Conservation (phyloP, 1,140 invertebrate species). For the Phymastichus coffea region DNA sequence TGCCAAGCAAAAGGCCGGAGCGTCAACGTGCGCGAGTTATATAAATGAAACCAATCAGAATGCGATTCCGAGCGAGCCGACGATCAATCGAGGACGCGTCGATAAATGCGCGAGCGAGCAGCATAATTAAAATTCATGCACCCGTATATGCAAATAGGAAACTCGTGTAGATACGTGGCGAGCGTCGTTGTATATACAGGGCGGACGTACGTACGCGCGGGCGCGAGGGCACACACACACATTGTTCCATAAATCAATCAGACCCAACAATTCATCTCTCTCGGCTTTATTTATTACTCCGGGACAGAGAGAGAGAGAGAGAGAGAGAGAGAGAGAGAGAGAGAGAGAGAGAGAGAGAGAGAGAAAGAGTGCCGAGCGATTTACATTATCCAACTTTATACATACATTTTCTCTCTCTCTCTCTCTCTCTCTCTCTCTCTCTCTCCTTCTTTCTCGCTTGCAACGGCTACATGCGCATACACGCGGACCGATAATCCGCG, state of each 20-base stretch:
- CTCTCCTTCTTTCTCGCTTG: no score
- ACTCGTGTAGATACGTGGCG: background rate
- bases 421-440: no score
- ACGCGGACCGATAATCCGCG: slow-evolving; percentile 15
- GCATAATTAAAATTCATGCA: slow-evolving; percentile 5
- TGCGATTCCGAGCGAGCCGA: no score
- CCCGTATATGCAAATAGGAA: background rate
- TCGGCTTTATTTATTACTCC: slow-evolving; percentile 5
- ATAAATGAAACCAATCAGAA: no score
- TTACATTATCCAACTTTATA: slow-evolving; percentile 6
- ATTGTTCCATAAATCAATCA: slow-evolving; percentile 22
- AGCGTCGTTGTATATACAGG: background rate
- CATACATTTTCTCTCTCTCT: background rate
- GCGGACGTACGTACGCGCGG: background rate
- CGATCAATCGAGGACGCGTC: no score
- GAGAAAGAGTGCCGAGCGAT: no score
- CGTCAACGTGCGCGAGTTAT: no score
- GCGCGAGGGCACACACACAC: background rate
- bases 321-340: no score
- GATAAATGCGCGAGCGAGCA: background rate
- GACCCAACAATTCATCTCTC: slow-evolving; percentile 13
- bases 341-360: no score
- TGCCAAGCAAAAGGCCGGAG: no score
- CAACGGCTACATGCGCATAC: no score
- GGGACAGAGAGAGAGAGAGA: no score